phyloP scores from a whole-genome alignment of 2,888 invertebrate genomes.

The Xanthorhoe spadicearia region DNA sequence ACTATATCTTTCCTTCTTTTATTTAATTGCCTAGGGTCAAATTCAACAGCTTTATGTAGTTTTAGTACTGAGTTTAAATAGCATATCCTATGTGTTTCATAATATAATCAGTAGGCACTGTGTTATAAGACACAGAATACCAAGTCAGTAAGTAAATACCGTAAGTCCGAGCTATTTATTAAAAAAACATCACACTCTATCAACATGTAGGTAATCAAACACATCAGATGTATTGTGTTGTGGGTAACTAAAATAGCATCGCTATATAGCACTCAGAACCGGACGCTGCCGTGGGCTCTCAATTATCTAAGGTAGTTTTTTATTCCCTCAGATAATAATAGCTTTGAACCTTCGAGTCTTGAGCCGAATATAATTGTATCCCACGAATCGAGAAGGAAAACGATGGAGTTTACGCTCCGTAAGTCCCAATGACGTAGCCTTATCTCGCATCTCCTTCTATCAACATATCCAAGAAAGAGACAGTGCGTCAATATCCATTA shows the following conservation, averaged over 20 bases:
- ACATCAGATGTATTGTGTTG: slow-evolving; percentile 23
- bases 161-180: slow-evolving; percentile 5
- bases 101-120: too few species aligned
- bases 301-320: slow-evolving; percentile 60
- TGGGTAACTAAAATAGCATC: slow-evolving; percentile 14
- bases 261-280: slow-evolving; percentile 13
- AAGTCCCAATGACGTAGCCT: slow-evolving; percentile 70
- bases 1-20: too few species aligned
- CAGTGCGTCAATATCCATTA: slow-evolving; percentile 63
- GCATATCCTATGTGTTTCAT: too few species aligned
- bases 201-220: slow-evolving; percentile 14
- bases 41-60: too few species aligned
- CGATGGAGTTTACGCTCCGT: slow-evolving; percentile 71
- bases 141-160: too few species aligned
- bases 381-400: slow-evolving; percentile 76
- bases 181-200: slow-evolving; percentile 8
- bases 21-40: too few species aligned
- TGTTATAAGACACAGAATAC: too few species aligned
- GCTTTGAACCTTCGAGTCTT: slow-evolving; percentile 40
- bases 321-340: slow-evolving; percentile 61
- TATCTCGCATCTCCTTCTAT: slow-evolving; percentile 53
- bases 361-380: slow-evolving; percentile 73
- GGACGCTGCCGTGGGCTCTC: slow-evolving; percentile 47
- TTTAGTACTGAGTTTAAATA: too few species aligned
- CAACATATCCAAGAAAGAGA: slow-evolving; percentile 52